Evolutionary conservation across 2,888 invertebrate genomes (phyloP).

Genomic region (Tinea trinotella): DNA sequence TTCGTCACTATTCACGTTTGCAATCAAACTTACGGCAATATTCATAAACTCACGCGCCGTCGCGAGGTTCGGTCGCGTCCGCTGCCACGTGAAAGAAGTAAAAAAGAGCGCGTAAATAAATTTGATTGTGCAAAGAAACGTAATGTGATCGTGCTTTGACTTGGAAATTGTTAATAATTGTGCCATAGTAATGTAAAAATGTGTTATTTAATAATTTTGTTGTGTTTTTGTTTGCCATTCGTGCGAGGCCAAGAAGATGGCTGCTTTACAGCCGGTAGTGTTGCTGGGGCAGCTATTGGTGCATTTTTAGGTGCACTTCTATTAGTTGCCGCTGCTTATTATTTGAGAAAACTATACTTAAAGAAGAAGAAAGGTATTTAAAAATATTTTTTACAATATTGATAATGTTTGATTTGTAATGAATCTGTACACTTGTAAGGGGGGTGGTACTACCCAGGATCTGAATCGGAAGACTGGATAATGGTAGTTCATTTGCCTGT

Average conservation of each 20-base stretch:
- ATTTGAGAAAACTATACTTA: conserved; percentile 75
- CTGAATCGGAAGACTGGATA: too few species aligned
- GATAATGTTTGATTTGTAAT: background rate
- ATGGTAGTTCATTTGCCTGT: too few species aligned
- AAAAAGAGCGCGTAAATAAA: background rate
- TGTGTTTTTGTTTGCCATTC: too few species aligned
- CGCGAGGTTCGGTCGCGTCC: conserved; percentile 51
- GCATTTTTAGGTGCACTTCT: conserved; percentile 77
- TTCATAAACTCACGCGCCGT: conserved; percentile 59
- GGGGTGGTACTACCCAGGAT: too few species aligned
- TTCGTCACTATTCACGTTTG: too few species aligned
- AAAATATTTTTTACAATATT: too few species aligned
- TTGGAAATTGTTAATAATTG: conserved; percentile 28
- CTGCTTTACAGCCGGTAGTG: conserved; percentile 79
- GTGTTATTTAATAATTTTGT: conserved; percentile 52
- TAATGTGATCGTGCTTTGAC: conserved; percentile 6
- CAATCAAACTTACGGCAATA: too few species aligned
- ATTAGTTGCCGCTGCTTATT: conserved; percentile 69
- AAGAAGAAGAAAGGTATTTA: conserved; percentile 73
- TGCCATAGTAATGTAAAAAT: conserved; percentile 55
- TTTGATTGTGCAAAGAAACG: too few species aligned
- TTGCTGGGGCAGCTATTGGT: conserved; percentile 80
- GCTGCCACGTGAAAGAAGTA: conserved; percentile 21
- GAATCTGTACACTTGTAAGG: too few species aligned
- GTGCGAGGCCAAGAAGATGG: conserved; percentile 59